Conservation (phyloP, 2,797 vertebrate genomes). For the Sphaeramia orbicularis region DNA sequence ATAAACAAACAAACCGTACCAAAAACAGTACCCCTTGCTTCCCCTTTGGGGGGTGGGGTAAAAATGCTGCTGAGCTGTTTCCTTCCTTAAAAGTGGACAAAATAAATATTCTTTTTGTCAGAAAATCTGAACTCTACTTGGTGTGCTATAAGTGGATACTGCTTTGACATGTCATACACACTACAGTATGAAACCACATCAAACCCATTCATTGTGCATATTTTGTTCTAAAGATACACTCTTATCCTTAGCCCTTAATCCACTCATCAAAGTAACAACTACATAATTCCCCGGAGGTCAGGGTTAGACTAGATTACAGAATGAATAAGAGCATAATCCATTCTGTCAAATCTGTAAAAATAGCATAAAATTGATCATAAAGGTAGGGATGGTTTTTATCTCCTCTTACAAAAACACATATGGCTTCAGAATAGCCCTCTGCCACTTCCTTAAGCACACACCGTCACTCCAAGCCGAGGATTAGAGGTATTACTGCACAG, state of each 20-base stretch:
- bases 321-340: constrained; percentile 31
- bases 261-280: constrained; percentile 31
- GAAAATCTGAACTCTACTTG: no score
- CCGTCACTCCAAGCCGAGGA: constrained; percentile 18
- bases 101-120: no score
- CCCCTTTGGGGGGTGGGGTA: no score
- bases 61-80: no score
- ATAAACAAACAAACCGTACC: no score
- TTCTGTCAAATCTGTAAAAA: constrained; percentile 15
- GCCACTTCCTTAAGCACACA: neutral
- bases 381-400: constrained; percentile 39
- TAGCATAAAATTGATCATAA: constrained; percentile 43
- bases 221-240: constrained; percentile 8
- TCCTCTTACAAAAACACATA: constrained; percentile 39
- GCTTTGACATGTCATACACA: neutral
- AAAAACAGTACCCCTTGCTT: no score
- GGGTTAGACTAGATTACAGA: constrained; percentile 43
- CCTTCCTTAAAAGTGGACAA: no score
- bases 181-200: neutral
- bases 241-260: constrained; percentile 32
- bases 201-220: neutral
- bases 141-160: no score
- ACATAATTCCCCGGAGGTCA: constrained; percentile 29
- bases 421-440: constrained; percentile 25
- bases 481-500: constrained; percentile 49